A percentile compares a stretch with the other conserved stretches of the same genome.
Conservation (phyloP, 2,888 invertebrate species). For the Chymomyza amoena region DNA sequence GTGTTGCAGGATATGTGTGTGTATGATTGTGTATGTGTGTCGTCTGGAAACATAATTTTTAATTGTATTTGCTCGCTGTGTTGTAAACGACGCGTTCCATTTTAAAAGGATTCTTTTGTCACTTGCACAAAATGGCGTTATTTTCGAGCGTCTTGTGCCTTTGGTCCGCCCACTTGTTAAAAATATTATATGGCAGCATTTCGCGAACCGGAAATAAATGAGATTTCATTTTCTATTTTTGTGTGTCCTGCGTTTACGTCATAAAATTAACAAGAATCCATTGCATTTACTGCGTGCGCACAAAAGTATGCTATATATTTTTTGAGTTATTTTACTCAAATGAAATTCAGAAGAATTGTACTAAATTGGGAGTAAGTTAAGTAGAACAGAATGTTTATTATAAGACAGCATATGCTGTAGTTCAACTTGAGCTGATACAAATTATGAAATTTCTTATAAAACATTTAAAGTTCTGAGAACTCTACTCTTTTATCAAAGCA, state of each 20-base stretch:
- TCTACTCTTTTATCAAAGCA: too few relatives aligned
- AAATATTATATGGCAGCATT: slow-evolving; percentile 12
- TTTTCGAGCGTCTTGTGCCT: slow-evolving; percentile 10
- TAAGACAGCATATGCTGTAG: too few relatives aligned
- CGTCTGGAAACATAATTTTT: slow-evolving; percentile 58
- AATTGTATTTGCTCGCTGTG: slow-evolving; percentile 60
- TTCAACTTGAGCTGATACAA: too few relatives aligned
- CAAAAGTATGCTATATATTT: neutral
- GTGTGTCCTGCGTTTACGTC: neutral
- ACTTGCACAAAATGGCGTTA: slow-evolving; percentile 5
- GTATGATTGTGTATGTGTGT: slow-evolving; percentile 20
- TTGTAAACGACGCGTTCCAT: slow-evolving; percentile 40
- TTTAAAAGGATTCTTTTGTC: slow-evolving; percentile 34
- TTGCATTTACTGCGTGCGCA: slow-evolving; percentile 23
- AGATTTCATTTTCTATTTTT: slow-evolving; percentile 15
- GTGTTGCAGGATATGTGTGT: neutral
- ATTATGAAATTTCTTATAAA: too few relatives aligned
- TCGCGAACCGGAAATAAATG: slow-evolving; percentile 39
- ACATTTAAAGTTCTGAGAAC: too few relatives aligned
- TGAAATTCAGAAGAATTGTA: too few relatives aligned
- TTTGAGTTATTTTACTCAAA: neutral
- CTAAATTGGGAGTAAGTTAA: too few relatives aligned
- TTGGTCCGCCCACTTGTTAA: neutral
- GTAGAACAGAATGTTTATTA: too few relatives aligned
- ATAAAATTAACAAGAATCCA: slow-evolving; percentile 34